These are phyloP conservation scores for Eudorcas thomsonii DNA, from an alignment of 2,113 vertebrate species.

Conservation along the genomic window DNA sequence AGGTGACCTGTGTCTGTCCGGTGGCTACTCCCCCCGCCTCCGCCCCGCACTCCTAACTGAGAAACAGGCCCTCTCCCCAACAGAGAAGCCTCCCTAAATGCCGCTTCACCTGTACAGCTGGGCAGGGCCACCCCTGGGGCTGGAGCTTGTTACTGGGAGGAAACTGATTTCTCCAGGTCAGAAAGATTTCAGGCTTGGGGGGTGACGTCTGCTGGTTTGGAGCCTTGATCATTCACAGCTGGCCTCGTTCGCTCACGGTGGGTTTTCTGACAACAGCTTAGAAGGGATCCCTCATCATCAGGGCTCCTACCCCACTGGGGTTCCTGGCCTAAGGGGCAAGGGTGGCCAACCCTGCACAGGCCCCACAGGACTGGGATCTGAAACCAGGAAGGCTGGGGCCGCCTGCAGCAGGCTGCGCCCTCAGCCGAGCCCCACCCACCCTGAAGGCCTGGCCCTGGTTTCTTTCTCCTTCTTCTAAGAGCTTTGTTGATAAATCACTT, in stretches of 20 bases:
- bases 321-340: neutral
- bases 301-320: neutral
- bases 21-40: accelerated
- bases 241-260: neutral
- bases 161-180: neutral
- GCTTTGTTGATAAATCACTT: neutral
- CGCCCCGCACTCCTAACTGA: accelerated
- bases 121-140: neutral
- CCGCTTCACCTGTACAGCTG: neutral
- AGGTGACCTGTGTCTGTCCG: accelerated
- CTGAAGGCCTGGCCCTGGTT: neutral
- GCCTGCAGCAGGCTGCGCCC: accelerated
- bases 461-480: neutral
- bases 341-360: neutral
- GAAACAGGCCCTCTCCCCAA: neutral
- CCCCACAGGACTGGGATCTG: neutral
- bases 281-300: neutral
- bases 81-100: neutral
- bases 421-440: neutral
- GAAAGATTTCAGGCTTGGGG: neutral
- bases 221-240: neutral
- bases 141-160: neutral
- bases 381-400: neutral
- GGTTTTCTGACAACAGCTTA: neutral
- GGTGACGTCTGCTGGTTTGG: neutral